These are phyloP conservation scores for Saccostrea cuccullata DNA, from an alignment of 1,140 invertebrate species.

Conservation along the genomic window DNA sequence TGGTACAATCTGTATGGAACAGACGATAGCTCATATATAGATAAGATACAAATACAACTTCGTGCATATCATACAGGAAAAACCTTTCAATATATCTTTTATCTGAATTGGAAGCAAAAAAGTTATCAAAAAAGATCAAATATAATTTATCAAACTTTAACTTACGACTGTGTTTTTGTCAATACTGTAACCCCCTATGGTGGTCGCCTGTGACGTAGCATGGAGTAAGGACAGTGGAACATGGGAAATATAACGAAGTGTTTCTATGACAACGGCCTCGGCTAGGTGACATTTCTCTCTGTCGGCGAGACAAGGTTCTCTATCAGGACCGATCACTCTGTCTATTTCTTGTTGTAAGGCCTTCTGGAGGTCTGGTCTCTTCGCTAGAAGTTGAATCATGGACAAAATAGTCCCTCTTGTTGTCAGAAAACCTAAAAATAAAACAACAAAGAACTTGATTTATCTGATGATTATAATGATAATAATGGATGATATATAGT, in stretches of 20 bases:
- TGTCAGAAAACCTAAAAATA: slow-evolving; percentile 5
- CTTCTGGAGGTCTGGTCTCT: slow-evolving; percentile 16
- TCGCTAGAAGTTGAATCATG: neutral
- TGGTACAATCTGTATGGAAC: neutral
- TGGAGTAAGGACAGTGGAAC: neutral
- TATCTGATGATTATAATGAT: too few relatives aligned
- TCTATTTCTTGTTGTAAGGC: slow-evolving; percentile 21
- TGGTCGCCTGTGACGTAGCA: neutral
- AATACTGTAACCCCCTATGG: neutral
- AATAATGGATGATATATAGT: too few relatives aligned
- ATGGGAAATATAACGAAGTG: slow-evolving; percentile 23
- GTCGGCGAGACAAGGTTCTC: neutral
- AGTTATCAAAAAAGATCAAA: neutral
- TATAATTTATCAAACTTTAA: neutral
- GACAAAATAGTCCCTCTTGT: neutral
- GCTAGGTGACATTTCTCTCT: neutral
- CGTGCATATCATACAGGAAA: neutral
- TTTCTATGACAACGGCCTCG: slow-evolving; percentile 6
- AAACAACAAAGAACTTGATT: too few relatives aligned
- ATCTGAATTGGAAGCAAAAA: neutral
- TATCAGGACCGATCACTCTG: neutral
- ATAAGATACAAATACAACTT: too few relatives aligned
- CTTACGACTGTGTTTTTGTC: slow-evolving; percentile 14
- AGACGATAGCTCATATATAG: too few relatives aligned
- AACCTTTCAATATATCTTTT: too few relatives aligned